phyloP scores from a whole-genome alignment of 92 coral and sea anemone species.

The Palythoa heliodiscus region DNA sequence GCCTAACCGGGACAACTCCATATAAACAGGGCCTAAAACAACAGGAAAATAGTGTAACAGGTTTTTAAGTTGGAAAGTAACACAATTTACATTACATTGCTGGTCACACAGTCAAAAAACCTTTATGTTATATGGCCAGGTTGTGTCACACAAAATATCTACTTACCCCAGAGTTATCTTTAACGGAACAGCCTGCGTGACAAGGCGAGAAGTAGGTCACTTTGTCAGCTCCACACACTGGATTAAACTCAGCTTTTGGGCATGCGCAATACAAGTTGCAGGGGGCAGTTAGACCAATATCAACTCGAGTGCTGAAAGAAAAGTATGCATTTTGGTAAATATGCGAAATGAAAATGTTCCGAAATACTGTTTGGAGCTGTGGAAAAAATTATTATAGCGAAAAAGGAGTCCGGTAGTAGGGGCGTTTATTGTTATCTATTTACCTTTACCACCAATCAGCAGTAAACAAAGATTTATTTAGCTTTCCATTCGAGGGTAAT shows the following conservation, averaged over 20 bases:
- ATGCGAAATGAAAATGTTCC: too few relatives aligned
- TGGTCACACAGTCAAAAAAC: background rate
- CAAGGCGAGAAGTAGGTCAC: slow-evolving; percentile 83
- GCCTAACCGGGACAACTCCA: too few relatives aligned
- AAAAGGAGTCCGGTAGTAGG: too few relatives aligned
- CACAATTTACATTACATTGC: background rate
- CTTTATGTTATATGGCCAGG: too few relatives aligned
- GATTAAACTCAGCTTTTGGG: slow-evolving; percentile 70
- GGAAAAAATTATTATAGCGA: too few relatives aligned
- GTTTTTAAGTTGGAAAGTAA: background rate
- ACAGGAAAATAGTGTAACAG: too few relatives aligned
- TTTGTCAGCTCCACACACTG: slow-evolving; percentile 81
- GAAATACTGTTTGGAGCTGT: too few relatives aligned
- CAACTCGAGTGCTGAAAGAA: slow-evolving; percentile 26
- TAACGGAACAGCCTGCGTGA: slow-evolving; percentile 80
- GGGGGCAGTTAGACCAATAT: slow-evolving; percentile 36
- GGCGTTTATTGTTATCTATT: too few relatives aligned
- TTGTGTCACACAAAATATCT: background rate
- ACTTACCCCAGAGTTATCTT: slow-evolving; percentile 35
- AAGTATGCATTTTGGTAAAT: background rate
- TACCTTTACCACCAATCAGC: too few relatives aligned
- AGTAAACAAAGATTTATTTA: too few relatives aligned
- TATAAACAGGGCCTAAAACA: too few relatives aligned
- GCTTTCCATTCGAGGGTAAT: too few relatives aligned
- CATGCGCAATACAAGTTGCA: slow-evolving; percentile 86